A percentile compares a stretch with the other conserved stretches of the same genome.
Conservation (phyloP, 2,113 vertebrate species). For the Tachycineta bicolor region DNA sequence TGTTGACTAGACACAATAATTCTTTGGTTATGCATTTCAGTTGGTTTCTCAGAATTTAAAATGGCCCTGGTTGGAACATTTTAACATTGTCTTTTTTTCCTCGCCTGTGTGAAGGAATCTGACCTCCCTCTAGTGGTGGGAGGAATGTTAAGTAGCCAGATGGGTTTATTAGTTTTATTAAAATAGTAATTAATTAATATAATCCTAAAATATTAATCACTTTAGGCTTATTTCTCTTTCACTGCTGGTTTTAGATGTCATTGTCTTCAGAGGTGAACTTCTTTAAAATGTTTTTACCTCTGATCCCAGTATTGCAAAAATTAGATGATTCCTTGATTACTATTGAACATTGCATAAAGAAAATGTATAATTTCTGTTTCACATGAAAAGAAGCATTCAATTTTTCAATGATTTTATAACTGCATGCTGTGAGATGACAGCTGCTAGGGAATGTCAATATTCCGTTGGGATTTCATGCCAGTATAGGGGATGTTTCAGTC, state of each 20-base stretch:
- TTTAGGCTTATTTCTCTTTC: not conserved
- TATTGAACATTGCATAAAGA: not conserved
- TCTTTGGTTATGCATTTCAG: not conserved
- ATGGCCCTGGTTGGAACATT: not conserved
- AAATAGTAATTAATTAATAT: not conserved
- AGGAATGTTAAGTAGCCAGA: not conserved
- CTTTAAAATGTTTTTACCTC: not conserved
- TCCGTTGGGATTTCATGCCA: not conserved
- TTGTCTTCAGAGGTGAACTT: not conserved
- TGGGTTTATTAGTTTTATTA: not conserved
- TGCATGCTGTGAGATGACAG: not conserved
- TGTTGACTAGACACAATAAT: not conserved
- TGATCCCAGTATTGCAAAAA: not conserved
- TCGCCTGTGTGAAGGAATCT: not conserved
- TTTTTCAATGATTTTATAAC: not conserved
- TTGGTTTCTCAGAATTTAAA: not conserved
- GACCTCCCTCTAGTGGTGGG: constrained; percentile 39
- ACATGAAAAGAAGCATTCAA: not conserved
- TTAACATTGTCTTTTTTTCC: not conserved
- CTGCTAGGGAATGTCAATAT: not conserved
- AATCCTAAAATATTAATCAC: not conserved
- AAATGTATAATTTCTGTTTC: not conserved
- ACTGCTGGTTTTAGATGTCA: not conserved
- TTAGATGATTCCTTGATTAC: not conserved
- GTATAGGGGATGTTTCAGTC: not conserved